Evolutionary conservation across 2,113 vertebrate genomes (phyloP), one percentile per base, ranked within the genome.

Genomic region (Hypomesus transpacificus): DNA sequence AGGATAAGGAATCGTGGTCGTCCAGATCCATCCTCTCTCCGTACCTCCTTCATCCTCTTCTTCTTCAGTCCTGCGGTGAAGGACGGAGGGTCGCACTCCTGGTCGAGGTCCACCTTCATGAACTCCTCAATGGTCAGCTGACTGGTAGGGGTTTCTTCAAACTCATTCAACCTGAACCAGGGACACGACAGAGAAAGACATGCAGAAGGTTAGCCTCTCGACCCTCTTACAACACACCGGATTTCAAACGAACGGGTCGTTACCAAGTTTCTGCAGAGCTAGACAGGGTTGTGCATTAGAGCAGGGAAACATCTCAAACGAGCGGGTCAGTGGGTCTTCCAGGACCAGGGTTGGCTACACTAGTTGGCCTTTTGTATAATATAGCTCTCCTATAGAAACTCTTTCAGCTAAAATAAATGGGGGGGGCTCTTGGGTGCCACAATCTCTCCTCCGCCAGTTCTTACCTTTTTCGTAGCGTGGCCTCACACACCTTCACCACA

Each of bases 61-160:
- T 95, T 98, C 78, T 77, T 91, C 83, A 95, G 92, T 13, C 97
- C 97, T 0, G 92, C 93, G 0, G 92, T 96, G 75, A 93, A 99
- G 0, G 95, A 98, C 1, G 97, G 97, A 3, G 97, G 97, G 84
- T 98, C 96, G 0, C 97, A 98, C 80, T 98, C 97, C 57, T 93
- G 90, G 67, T 98, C 95, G 88, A 98, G 84, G 71, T 99, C 97
- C 6, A 93, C 86, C 83, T 80, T 96, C 96, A 98, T 96, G 81
- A 98, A 99, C 84, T 99, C 95, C 4, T 97, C 95, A 56, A 98
- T 94, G 18, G 97, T 98, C 86, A 99, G 90, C 82, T 96, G 93
- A 75, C 97, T 98, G 71, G 96, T 96, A 52, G 97, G 97, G 2
- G 97, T 98, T 78, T 98, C 94, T 83, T 96, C 95, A 75, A 99